Evolutionary conservation across 2,888 invertebrate genomes (phyloP).

Genomic region (Embidobia sp.): DNA sequence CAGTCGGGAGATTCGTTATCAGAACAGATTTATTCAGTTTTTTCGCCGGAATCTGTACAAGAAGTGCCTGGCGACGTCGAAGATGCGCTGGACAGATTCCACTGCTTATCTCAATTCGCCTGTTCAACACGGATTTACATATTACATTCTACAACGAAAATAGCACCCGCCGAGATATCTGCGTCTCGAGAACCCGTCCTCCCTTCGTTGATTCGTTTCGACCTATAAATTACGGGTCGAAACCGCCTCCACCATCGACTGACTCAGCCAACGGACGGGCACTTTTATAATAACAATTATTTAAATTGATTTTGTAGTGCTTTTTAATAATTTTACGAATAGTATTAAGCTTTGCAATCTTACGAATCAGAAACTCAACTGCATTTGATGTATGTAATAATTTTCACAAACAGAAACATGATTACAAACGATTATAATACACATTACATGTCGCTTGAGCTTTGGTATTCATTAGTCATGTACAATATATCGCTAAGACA

Average conservation of each 20-base stretch:
- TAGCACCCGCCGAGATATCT: slow-evolving; percentile 62
- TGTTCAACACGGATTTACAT: slow-evolving; percentile 70
- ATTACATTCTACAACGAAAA: slow-evolving; percentile 69
- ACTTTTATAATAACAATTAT: slow-evolving; percentile 78
- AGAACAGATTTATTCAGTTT: slow-evolving; percentile 37
- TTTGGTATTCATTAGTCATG: too few relatives aligned
- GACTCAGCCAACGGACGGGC: slow-evolving; percentile 64
- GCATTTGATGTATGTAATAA: too few relatives aligned
- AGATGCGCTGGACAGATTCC: slow-evolving; percentile 44
- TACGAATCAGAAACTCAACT: too few relatives aligned
- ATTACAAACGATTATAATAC: too few relatives aligned
- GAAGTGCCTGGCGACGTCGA: slow-evolving; percentile 33
- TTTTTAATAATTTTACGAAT: too few relatives aligned
- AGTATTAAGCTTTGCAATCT: too few relatives aligned
- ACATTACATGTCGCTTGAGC: too few relatives aligned
- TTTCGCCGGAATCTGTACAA: slow-evolving; percentile 44
- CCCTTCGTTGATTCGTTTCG: slow-evolving; percentile 71
- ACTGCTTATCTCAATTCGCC: slow-evolving; percentile 69
- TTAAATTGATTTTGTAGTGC: too few relatives aligned
- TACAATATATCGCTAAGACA: too few relatives aligned
- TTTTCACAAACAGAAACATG: too few relatives aligned
- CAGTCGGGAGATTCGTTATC: slow-evolving; percentile 45
- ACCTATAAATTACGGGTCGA: slow-evolving; percentile 78
- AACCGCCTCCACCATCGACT: slow-evolving; percentile 65
- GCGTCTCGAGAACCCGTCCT: slow-evolving; percentile 71